Percentiles rank a stretch among this genome's conserved stretches.
phyloP scores from a whole-genome alignment of 2,113 vertebrate genomes.

The Nothocercus nigrocapillus region DNA sequence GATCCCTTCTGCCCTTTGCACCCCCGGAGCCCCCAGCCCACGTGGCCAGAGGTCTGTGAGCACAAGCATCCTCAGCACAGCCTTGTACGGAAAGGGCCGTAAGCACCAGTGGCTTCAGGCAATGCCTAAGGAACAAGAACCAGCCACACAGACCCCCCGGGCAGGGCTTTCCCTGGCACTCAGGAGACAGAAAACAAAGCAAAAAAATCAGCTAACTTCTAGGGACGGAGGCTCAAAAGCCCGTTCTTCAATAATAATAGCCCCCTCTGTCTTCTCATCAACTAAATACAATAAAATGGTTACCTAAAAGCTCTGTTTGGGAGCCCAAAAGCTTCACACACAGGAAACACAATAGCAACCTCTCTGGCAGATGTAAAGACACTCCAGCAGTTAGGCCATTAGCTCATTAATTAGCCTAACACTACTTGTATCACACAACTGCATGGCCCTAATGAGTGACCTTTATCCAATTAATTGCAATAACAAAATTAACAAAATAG shows the following conservation, averaged over 20 bases:
- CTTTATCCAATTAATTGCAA: neutral
- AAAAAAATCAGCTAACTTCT: neutral
- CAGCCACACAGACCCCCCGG: neutral
- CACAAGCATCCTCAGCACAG: fast-evolving
- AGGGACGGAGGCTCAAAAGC: neutral
- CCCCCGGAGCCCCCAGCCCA: neutral
- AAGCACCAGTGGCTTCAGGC: too few species aligned
- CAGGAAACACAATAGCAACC: neutral
- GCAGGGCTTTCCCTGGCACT: neutral
- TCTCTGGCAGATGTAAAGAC: neutral
- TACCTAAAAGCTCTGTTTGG: neutral
- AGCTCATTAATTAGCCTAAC: neutral
- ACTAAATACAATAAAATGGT: neutral
- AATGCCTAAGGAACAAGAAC: neutral
- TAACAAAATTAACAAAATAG: neutral
- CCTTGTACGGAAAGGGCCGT: fast-evolving
- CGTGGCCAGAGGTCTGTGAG: neutral
- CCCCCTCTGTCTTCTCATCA: neutral
- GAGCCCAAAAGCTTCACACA: neutral
- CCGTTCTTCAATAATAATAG: neutral
- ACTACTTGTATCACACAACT: neutral
- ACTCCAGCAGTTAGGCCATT: neutral
- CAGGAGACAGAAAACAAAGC: neutral
- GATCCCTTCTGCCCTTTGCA: neutral
- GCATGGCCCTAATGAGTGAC: neutral